These are phyloP conservation scores for Hypomesus transpacificus DNA, from an alignment of 2,113 vertebrate species.

Conservation along the genomic window DNA sequence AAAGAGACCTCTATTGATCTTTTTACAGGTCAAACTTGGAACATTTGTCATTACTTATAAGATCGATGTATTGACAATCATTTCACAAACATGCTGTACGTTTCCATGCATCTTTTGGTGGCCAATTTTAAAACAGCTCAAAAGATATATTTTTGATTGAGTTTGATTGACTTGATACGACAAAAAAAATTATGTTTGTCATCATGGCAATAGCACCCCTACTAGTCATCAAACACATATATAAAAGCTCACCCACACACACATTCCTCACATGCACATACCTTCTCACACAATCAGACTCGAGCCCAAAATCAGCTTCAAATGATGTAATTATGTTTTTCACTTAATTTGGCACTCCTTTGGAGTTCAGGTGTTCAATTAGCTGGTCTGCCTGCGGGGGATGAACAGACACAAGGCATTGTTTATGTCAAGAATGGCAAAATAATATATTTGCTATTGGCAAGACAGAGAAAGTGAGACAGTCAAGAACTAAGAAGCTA, in stretches of 20 bases:
- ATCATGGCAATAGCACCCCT: background rate
- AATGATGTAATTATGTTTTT: background rate
- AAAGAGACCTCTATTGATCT: background rate
- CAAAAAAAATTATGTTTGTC: background rate
- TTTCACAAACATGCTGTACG: no score
- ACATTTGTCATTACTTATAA: no score
- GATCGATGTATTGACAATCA: no score
- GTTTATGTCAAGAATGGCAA: no score
- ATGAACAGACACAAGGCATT: background rate
- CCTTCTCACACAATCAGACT: background rate
- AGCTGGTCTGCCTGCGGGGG: slow-evolving; percentile 70
- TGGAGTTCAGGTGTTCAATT: slow-evolving; percentile 65
- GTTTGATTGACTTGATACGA: background rate
- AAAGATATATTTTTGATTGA: background rate
- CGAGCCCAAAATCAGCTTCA: background rate
- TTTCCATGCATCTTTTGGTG: no score
- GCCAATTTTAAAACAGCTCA: no score
- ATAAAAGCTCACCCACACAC: background rate
- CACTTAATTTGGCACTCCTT: slow-evolving; percentile 57
- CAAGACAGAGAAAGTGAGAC: no score
- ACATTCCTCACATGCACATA: background rate
- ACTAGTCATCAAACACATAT: background rate
- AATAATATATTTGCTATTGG: no score
- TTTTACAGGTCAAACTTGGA: no score
- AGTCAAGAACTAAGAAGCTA: no score